Evolutionary conservation across 2,888 invertebrate species (phyloP).

Genomic region (Latheticus oryzae): DNA sequence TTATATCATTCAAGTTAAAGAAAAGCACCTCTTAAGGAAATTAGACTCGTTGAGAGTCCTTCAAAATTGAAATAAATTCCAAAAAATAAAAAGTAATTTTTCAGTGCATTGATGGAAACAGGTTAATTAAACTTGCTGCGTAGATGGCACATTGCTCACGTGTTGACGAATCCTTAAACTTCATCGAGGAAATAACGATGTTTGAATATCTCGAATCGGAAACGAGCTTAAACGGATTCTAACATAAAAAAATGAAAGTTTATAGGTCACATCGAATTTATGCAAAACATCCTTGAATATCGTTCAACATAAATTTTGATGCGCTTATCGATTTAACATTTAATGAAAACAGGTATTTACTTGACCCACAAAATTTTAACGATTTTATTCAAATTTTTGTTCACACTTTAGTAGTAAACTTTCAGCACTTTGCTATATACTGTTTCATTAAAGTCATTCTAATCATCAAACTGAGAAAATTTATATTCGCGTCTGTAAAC

Average conservation of each 20-base stretch:
- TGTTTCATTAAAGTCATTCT: too few relatives aligned
- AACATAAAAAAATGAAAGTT: background rate
- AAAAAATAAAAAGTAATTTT: too few relatives aligned
- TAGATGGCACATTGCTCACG: background rate
- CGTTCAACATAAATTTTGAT: background rate
- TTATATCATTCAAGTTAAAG: too few relatives aligned
- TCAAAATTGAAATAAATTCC: background rate
- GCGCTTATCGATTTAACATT: background rate
- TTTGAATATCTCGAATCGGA: too few relatives aligned
- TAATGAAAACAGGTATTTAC: conserved; percentile 9
- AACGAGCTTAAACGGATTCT: background rate
- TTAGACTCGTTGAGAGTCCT: too few relatives aligned
- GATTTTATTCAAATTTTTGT: too few relatives aligned
- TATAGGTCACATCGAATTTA: conserved; percentile 3
- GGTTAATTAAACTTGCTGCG: conserved; percentile 2
- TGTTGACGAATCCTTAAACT: conserved; percentile 5
- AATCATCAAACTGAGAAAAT: too few relatives aligned
- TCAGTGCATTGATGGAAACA: background rate
- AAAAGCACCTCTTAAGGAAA: too few relatives aligned
- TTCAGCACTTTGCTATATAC: too few relatives aligned
- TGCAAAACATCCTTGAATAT: background rate
- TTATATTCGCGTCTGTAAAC: conserved; percentile 4
- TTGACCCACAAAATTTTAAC: too few relatives aligned
- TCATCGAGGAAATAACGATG: conserved; percentile 1
- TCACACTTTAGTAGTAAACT: too few relatives aligned